Evolutionary conservation across 1,140 invertebrate species (phyloP), one percentile per base, ranked within the genome.

Genomic region (Leptinotarsa undecemlineata): DNA sequence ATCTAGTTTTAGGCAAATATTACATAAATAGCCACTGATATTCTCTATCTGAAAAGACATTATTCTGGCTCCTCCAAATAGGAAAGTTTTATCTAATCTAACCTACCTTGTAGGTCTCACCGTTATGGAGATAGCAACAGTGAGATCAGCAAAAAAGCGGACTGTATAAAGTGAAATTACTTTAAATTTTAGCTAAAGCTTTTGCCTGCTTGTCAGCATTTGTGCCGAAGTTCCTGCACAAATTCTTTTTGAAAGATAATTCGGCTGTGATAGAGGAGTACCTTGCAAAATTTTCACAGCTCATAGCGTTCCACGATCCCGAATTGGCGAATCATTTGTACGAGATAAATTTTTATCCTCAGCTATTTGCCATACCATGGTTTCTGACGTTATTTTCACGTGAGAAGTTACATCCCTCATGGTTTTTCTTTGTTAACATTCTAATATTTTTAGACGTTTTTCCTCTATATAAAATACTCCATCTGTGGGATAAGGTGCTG

Each of bases 331-430:
- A 94, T 85, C 98, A 99, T 87, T 87, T 99, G 48, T 90, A 94
- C 79, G 92, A 92, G 6, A 98, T 99, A 79, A 95, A 93, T 80
- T 99, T 99, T 85, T 95, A 98, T 79, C 97, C 98, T 0, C 97
- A 99, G 88, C 87, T 99, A 2, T 99, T 99, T 87, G 96, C 98
- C n/a, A 99, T 99, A 85, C 98, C 98, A 0, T 99, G 98, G 98
- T 99, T 99, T 86, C 87, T 99, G 6, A 99, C 98, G 13, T 98
- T 99, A 96, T 99, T 99, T 88, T 98, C 98, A 73, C 98, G 96
- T 98, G 89, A 92, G 94, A 93, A 74, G 62, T 68, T 33, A 33
- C 14, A 21, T 76, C 23, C 63, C 19, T 33, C 42, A 21, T 51
- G 61, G 19, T 70, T 69, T 66, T 73, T 47, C 63, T 20, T 4